Base-by-base conservation (phyloP, 2,888 invertebrate species). In the Eledona agricola region DNA sequence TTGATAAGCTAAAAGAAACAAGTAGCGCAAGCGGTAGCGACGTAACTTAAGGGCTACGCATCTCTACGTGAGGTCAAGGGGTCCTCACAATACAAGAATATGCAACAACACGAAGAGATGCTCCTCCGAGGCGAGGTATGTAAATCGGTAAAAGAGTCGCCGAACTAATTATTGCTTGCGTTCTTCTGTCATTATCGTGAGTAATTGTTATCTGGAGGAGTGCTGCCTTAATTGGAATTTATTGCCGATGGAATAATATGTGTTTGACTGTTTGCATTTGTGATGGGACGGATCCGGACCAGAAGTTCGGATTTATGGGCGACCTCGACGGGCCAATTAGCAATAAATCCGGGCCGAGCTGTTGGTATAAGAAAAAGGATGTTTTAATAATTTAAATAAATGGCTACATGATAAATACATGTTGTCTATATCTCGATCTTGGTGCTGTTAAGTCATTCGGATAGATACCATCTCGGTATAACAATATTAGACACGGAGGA, bases 401-500 rank as follows among this genome's bases (percentile, higher is more conserved):
- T 55, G 29, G 35, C 40, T 52, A 34, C 50, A 51, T 53, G 51
- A 55, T 55, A 52, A 56, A 55, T 51, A 47, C 35, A 46, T 29
- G 55, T 37, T 56, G 53, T 53, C 51, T 37, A 35, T 50, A 55
- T 60, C 55, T 58, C 49, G 57, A 60, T 57, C 58, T 61, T 34
- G 45, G 22, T 38, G 34, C 47, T 37, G 47, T 42, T 43, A 46
- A 56, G 38, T 45, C 31, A 42, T 50, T 53, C 49, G 15, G 35
- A 16, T 17, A 38, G 69, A 70, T 71, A 49, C 35, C 60, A 69
- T 71, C 71, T 61, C 37, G n/a, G n/a, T 11, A 49, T 59, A 65
- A 67, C 63, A 63, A 67, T 68, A 72, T 71, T 69, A 69, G 69
- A 66, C 67, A 66, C 65, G 69, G 67, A 59, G 60, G 61, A 59